These are phyloP conservation scores for Hydrochoerus hydrochaeris DNA, from an alignment of 2,113 vertebrate genomes.

Conservation along the genomic window DNA sequence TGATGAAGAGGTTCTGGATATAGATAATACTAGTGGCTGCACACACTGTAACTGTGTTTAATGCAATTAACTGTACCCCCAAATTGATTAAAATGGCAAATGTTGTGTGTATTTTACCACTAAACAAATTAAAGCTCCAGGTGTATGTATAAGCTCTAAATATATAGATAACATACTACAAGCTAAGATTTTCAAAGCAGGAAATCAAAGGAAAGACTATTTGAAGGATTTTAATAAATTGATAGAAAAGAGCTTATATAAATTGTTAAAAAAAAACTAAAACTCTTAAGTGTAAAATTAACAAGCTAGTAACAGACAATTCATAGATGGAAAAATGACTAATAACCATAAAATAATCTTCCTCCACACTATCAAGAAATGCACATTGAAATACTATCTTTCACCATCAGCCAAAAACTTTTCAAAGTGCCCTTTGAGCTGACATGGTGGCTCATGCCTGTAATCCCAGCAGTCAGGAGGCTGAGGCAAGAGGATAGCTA, in stretches of 20 bases:
- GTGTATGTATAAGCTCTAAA: not conserved
- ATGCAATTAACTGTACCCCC: not conserved
- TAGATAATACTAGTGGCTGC: not conserved
- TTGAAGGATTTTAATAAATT: not conserved
- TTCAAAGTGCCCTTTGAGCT: not conserved
- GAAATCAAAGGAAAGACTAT: not conserved
- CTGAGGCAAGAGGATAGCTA: not conserved
- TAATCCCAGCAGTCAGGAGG: not conserved
- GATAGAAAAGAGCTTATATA: not conserved
- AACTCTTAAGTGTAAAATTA: not conserved
- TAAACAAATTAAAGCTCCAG: not conserved
- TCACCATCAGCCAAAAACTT: not conserved
- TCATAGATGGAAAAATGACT: not conserved
- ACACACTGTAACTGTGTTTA: not conserved
- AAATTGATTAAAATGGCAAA: not conserved
- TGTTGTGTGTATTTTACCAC: not conserved
- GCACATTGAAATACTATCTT: not conserved
- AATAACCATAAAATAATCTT: not conserved
- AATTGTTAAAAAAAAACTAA: not conserved
- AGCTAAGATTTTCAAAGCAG: not conserved
- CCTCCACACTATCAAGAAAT: not conserved
- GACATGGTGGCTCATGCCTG: not conserved
- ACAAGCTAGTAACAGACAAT: not conserved
- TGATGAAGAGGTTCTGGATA: not conserved
- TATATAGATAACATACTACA: not conserved